These are phyloP conservation scores for Nycticebus coucang DNA, from an alignment of 2,113 vertebrate genomes.

Conservation along the genomic window DNA sequence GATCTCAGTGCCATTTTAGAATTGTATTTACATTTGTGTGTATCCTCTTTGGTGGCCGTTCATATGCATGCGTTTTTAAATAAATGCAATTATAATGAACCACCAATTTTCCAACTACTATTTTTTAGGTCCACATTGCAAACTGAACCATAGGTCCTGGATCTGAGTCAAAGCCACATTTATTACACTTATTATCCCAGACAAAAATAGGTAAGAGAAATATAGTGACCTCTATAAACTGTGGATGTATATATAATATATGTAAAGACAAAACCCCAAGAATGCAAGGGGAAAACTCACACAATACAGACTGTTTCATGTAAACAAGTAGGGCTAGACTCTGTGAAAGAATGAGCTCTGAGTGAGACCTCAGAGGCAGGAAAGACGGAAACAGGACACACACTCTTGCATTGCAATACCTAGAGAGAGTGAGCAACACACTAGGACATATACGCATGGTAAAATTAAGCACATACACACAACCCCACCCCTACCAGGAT, in stretches of 20 bases:
- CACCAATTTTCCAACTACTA: neutral
- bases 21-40: neutral
- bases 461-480: neutral
- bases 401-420: neutral
- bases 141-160: neutral
- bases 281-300: neutral
- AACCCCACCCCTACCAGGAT: conserved; percentile 44
- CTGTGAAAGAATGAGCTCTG: neutral
- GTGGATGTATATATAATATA: neutral
- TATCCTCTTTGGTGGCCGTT: neutral
- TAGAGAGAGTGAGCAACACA: neutral
- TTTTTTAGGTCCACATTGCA: neutral
- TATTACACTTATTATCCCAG: neutral
- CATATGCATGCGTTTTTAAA: neutral
- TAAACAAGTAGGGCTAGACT: neutral
- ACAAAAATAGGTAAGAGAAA: conserved; percentile 25
- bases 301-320: neutral
- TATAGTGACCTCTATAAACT: neutral
- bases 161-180: neutral
- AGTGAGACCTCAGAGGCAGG: neutral
- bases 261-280: neutral
- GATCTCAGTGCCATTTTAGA: neutral
- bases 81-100: neutral
- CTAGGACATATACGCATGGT: neutral
- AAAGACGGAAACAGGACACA: neutral